These are phyloP conservation scores for Cheilosia variabilis DNA, from an alignment of 2,888 invertebrate genomes.

Conservation along the genomic window DNA sequence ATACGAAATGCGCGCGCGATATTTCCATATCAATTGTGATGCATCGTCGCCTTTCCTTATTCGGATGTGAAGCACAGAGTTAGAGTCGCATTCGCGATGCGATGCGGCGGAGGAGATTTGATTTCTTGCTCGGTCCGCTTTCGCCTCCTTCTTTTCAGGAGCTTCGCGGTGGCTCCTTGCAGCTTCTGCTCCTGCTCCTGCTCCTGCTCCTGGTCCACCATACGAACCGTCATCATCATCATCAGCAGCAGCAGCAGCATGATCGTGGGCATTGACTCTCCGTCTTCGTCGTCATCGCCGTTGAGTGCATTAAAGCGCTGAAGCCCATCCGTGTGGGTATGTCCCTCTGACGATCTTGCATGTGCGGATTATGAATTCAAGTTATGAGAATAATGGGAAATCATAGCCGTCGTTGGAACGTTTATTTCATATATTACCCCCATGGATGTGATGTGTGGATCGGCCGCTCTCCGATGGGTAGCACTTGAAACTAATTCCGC, in stretches of 20 bases:
- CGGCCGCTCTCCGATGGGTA: slow-evolving; percentile 59
- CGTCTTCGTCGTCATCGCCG: slow-evolving; percentile 19
- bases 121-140: slow-evolving; percentile 51
- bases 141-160: slow-evolving; percentile 48
- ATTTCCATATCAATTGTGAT: slow-evolving; percentile 74
- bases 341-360: slow-evolving; percentile 44
- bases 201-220: slow-evolving; percentile 38
- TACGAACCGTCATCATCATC: slow-evolving; percentile 28
- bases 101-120: slow-evolving; percentile 56
- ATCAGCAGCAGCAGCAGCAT: slow-evolving; percentile 15
- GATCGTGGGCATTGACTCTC: slow-evolving; percentile 63
- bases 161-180: slow-evolving; percentile 37
- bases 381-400: slow-evolving; percentile 75
- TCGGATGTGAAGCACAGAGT: slow-evolving; percentile 30
- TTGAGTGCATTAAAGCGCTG: slow-evolving; percentile 56
- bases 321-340: slow-evolving; percentile 6
- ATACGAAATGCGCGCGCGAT: slow-evolving; percentile 70
- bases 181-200: slow-evolving; percentile 38
- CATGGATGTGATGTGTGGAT: slow-evolving; percentile 68
- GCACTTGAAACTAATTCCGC: slow-evolving; percentile 74
- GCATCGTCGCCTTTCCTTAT: slow-evolving; percentile 70
- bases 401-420: slow-evolving; percentile 73
- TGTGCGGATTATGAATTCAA: slow-evolving; percentile 75
- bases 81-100: slow-evolving; percentile 9
- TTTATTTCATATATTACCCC: slow-evolving; percentile 75